Conservation (phyloP, 2,797 vertebrate genomes). For the Gymnoscopelus microlampas region DNA sequence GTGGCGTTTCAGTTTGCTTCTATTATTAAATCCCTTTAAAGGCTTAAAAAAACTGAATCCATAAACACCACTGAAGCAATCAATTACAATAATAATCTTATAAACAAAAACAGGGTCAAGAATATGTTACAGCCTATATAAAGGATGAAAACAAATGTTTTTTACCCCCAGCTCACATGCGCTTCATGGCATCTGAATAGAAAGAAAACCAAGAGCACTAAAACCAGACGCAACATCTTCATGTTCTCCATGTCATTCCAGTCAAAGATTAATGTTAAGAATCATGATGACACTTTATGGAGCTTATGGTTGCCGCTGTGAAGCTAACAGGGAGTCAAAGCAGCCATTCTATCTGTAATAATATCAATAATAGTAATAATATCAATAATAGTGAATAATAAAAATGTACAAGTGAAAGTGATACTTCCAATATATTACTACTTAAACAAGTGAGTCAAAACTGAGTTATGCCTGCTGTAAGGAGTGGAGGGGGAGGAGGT, state of each 20-base stretch:
- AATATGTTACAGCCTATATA: conserved; percentile 63
- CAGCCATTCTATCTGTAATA: conserved; percentile 68
- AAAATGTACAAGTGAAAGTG: conserved; percentile 69
- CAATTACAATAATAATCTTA: conserved; percentile 59
- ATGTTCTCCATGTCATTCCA: no score
- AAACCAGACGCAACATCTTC: conserved; percentile 9
- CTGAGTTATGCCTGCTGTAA: conserved; percentile 42
- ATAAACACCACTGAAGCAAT: conserved; percentile 66
- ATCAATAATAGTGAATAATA: conserved; percentile 57
- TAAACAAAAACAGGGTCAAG: conserved; percentile 55
- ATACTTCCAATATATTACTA: conserved; percentile 53
- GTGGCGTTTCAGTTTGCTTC: conserved; percentile 22
- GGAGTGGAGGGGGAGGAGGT: conserved; percentile 25
- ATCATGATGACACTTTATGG: conserved; percentile 51
- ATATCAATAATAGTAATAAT: conserved; percentile 57
- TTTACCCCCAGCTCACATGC: conserved; percentile 57
- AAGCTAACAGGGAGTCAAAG: conserved; percentile 68
- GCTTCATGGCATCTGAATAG: conserved; percentile 41
- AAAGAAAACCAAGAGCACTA: conserved; percentile 30
- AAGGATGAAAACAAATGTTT: conserved; percentile 27
- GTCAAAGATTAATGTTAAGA: conserved; percentile 32
- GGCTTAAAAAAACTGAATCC: conserved; percentile 49
- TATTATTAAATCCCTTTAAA: conserved; percentile 19
- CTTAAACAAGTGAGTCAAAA: conserved; percentile 50
- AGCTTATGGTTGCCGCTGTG: conserved; percentile 51